These are phyloP conservation scores for Unio pictorum DNA, from an alignment of 2,888 invertebrate genomes.

Conservation along the genomic window DNA sequence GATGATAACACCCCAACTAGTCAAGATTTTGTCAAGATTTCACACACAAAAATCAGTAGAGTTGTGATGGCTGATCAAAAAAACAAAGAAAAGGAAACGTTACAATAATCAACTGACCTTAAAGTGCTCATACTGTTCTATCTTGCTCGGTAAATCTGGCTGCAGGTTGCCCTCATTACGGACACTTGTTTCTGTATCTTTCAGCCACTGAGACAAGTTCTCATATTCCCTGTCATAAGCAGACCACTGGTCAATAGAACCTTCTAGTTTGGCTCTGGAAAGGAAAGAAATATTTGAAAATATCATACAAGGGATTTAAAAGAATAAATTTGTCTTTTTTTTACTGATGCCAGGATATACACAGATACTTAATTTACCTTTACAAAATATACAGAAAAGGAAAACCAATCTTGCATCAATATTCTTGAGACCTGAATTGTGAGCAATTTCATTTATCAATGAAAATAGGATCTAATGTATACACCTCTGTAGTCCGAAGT, in stretches of 20 bases:
- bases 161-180: slow-evolving; percentile 85
- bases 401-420: too few species aligned
- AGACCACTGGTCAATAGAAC: slow-evolving; percentile 77
- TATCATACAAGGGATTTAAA: too few species aligned
- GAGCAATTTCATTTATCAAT: too few species aligned
- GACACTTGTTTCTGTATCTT: slow-evolving; percentile 85
- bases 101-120: slow-evolving; percentile 72
- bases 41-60: not conserved
- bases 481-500: too few species aligned
- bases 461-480: too few species aligned
- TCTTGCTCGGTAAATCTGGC: slow-evolving; percentile 86
- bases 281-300: slow-evolving; percentile 1
- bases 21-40: too few species aligned
- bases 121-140: slow-evolving; percentile 81
- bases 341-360: too few species aligned
- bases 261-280: slow-evolving; percentile 59
- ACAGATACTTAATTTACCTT: too few species aligned
- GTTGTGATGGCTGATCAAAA: not conserved
- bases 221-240: slow-evolving; percentile 86
- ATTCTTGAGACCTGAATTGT: too few species aligned
- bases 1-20: too few species aligned
- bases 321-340: too few species aligned
- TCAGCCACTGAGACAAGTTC: slow-evolving; percentile 89
- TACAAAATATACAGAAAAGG: too few species aligned
- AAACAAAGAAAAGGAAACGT: not conserved